These are phyloP conservation scores for Coryphaenoides rupestris DNA, from an alignment of 2,113 vertebrate genomes.

Conservation along the genomic window DNA sequence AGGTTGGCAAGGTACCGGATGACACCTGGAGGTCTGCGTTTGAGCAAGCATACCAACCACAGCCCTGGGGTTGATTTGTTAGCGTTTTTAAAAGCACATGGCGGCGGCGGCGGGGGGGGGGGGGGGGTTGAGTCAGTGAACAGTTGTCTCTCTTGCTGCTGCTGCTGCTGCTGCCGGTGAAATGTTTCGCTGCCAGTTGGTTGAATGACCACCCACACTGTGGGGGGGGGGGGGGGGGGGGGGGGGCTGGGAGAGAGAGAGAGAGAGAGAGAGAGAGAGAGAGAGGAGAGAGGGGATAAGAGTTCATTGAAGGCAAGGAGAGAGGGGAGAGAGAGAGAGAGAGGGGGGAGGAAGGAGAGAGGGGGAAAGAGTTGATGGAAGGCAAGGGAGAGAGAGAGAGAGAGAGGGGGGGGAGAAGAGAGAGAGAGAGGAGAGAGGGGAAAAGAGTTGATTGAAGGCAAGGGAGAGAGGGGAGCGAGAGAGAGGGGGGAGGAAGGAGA, in stretches of 20 bases:
- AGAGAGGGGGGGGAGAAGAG: no score
- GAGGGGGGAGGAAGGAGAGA: no score
- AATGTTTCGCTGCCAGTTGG: slow-evolving; percentile 45
- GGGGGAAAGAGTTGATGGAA: no score
- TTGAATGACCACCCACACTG: slow-evolving; percentile 51
- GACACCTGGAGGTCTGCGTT: no score
- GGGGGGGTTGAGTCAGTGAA: background rate
- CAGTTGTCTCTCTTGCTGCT: slow-evolving; percentile 32
- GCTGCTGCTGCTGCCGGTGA: slow-evolving; percentile 9
- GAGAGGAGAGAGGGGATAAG: background rate
- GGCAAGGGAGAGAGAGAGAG: no score
- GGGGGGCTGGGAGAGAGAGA: background rate
- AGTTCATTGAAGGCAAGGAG: background rate
- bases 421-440: background rate
- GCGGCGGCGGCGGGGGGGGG: no score
- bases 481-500: background rate
- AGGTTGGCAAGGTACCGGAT: no score
- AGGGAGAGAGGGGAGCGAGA: background rate
- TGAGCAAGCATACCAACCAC: no score
- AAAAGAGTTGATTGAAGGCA: background rate
- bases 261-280: background rate
- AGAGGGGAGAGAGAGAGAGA: background rate
- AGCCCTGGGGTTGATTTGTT: no score
- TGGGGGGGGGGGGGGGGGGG: background rate
- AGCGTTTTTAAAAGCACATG: background rate